Base-by-base conservation (phyloP, 2,797 vertebrate genomes). In the Onychomys leucogaster region DNA sequence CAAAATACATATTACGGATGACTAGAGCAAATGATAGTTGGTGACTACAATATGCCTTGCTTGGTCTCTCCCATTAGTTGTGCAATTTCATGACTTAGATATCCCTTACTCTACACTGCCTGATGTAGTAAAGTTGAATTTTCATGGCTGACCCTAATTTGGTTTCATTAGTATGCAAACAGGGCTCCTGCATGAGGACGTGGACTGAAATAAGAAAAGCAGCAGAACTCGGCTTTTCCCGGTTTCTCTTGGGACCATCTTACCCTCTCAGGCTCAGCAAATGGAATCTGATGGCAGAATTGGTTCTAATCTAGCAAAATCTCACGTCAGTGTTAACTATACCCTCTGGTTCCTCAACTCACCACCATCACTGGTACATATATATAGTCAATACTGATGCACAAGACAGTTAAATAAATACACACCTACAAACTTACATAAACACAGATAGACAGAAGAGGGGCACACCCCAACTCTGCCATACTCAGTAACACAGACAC, bases 1-100 rank as follows among this genome's bases (percentile, higher is more conserved):
- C 86, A 91, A 91, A 95, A 83, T 83, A 82, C 76, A 55, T 87
- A 93, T 88, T 94, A 87, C 94, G 92, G 57, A 89, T 93, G 88
- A 85, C 55, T 32, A 91, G 83, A 81, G 67, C 37, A 82, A 95
- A 95, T 52, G 49, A 57, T 55, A 55, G 16, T 19, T 69, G 71
- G 27, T 84, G 69, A 89, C 41, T 88, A 37, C 85, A 94, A 78
- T 63, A 83, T 92, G 41, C 32, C n/a, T 96, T 87, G 11, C 67
- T 88, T 80, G 82, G 80, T 95, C 90, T 80, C 29, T 90, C 93
- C 34, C 25, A 2, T 8, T 57, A 10, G 11, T 67, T 41, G 7
- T 52, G 85, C 49, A 43, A 0, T 37, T 75, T 80, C 82, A 75
- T 27, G 25, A 85, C 41, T 69, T 82, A 76, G 16, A 7, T 91